These are phyloP conservation scores for Trypoxylus dichotomus DNA, from an alignment of 1,140 invertebrate genomes.

Conservation along the genomic window DNA sequence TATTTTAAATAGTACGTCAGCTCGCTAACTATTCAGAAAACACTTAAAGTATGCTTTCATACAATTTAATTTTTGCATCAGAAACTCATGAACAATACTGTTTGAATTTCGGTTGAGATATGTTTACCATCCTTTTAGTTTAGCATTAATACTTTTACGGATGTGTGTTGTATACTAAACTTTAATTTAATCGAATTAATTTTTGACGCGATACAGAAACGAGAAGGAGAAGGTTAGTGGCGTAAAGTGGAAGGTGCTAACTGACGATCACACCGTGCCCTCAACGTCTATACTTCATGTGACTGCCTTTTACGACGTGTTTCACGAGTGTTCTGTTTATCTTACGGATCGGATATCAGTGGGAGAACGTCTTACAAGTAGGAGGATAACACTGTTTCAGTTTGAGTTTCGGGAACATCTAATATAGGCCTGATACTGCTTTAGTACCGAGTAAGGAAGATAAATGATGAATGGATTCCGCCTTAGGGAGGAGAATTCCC, in stretches of 20 bases:
- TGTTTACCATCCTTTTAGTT: no score
- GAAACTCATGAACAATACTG: no score
- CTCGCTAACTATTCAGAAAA: no score
- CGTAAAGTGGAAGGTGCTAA: neutral
- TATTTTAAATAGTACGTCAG: no score
- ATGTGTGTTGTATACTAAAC: neutral
- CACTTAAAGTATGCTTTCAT: no score
- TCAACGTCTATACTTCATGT: neutral
- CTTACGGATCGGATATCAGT: slow-evolving; percentile 11
- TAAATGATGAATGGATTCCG: slow-evolving; percentile 16
- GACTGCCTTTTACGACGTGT: neutral
- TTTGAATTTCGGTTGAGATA: no score
- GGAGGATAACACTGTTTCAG: slow-evolving; percentile 7
- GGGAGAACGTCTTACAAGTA: neutral
- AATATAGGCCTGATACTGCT: neutral
- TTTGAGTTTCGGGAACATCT: slow-evolving; percentile 6
- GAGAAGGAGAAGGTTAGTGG: neutral
- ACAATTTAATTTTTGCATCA: no score
- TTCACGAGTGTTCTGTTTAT: slow-evolving; percentile 6
- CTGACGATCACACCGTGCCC: neutral
- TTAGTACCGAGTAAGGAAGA: neutral
- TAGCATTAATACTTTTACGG: neutral
- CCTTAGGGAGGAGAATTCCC: neutral
- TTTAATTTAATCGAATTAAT: slow-evolving; percentile 15
- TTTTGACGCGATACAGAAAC: neutral